These are phyloP conservation scores for Streblospio benedicti DNA, from an alignment of 1,140 invertebrate species.

Conservation along the genomic window DNA sequence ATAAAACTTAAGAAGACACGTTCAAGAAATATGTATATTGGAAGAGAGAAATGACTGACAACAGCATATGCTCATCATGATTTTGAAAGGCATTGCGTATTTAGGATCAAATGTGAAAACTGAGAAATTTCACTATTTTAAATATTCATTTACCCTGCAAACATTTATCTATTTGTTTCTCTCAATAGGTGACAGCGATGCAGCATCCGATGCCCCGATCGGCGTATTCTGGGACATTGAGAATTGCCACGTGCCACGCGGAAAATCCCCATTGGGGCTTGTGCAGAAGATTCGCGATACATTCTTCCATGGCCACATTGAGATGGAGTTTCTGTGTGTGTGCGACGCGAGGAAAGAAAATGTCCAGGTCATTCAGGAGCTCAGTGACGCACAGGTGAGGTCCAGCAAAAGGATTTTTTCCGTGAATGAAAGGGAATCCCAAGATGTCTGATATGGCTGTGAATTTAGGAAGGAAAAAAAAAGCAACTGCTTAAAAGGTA, in stretches of 20 bases:
- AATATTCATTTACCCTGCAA: no score
- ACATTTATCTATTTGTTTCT: no score
- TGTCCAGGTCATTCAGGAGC: slow-evolving; percentile 66
- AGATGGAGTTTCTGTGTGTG: slow-evolving; percentile 79
- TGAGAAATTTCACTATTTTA: no score
- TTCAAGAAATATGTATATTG: no score
- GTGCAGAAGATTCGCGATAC: slow-evolving; percentile 68
- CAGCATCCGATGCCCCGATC: no score
- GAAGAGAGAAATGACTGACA: no score
- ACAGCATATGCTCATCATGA: no score
- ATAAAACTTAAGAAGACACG: no score
- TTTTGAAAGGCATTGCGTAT: no score
- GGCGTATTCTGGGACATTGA: slow-evolving; percentile 92
- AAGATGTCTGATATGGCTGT: background rate
- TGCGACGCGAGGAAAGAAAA: slow-evolving; percentile 67
- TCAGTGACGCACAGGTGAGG: slow-evolving; percentile 75
- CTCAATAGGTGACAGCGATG: no score
- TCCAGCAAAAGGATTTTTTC: background rate
- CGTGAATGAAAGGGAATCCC: no score
- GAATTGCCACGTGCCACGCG: slow-evolving; percentile 74
- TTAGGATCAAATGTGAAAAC: no score
- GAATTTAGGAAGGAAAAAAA: background rate
- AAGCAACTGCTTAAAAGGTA: background rate
- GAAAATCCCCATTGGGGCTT: slow-evolving; percentile 67
- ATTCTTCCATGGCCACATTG: slow-evolving; percentile 63